Base-by-base conservation (phyloP, 1,140 invertebrate species). In the Eurosta solidaginis region DNA sequence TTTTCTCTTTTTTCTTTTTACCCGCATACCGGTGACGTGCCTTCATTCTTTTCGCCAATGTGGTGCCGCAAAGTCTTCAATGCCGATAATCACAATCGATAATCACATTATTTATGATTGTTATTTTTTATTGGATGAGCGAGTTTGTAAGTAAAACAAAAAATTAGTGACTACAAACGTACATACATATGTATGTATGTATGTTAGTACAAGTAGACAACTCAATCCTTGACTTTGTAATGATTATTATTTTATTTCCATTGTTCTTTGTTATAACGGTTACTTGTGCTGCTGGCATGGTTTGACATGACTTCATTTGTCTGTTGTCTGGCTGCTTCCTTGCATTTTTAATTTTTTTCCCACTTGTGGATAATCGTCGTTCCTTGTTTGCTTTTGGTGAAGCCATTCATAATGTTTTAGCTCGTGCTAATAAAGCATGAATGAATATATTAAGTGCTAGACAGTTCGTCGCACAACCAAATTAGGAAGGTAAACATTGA, bases 41-140 rank as follows among this genome's bases (percentile, higher is more conserved):
- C 49, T 22, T 52, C 49, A 25, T n/a, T n/a, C n/a, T n/a, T n/a
- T n/a, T 9, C 49, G 20, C 22, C n/a, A n/a, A n/a, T n/a, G n/a
- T 52, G 2, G 3, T 22, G 10, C 59, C 29, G 14, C n/a, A 63
- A 40, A 17, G 36, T 68, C 29, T 68, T 68, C 59, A 22, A 20
- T 17, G 59, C n/a, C 33, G 59, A 68, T 68, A 68, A 68, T 36
- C 59, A 40, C 22, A 68, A 68, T 68, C 59, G 59, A 68, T 68
- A 68, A 68, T 68, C 59, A 68, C 33, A 40, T 40, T 33, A 68
- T 40, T 68, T 68, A 20, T 68, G 12, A 36, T 63, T 20, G 36
- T 68, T 7, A n/a, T 68, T 36, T 68, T 9, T 20, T 36, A 20
- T 68, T 40, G 17, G 40, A 40, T 68, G 59, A 42, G 59, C 33